A percentile compares a stretch with the other conserved stretches of the same genome.
Evolutionary conservation across 2,888 invertebrate genomes (phyloP).

Genomic region (Mythimna pallens): DNA sequence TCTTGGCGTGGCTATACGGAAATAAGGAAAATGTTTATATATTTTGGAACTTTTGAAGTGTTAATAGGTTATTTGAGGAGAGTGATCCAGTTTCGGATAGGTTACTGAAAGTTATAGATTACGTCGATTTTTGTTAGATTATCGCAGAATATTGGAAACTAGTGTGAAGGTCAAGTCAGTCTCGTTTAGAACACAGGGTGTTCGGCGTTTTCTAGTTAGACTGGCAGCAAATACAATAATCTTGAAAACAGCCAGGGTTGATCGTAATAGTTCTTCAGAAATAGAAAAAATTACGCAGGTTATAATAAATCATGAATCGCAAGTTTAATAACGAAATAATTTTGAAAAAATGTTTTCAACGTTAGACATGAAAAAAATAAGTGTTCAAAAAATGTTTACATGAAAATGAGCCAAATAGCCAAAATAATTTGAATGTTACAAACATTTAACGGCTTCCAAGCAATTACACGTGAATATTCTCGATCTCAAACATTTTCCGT

Average conservation of each 20-base stretch:
- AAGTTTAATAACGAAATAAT: neutral
- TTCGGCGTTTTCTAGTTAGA: neutral
- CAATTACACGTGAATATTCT: conserved; percentile 3
- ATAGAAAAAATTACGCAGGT: neutral
- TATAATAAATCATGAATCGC: neutral
- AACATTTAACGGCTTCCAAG: conserved; percentile 6
- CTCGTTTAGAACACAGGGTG: neutral
- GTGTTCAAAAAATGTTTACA: conserved; percentile 5
- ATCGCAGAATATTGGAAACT: neutral
- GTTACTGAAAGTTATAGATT: conserved; percentile 7
- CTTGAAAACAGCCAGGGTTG: neutral
- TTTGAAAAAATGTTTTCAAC: neutral
- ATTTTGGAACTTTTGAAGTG: conserved; percentile 21
- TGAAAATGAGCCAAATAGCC: conserved; percentile 34
- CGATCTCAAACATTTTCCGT: conserved; percentile 21
- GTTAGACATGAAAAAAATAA: neutral
- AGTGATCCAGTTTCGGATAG: conserved; percentile 12
- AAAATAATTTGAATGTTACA: neutral
- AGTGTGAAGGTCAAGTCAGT: neutral
- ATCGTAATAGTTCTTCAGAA: neutral
- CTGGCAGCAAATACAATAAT: neutral
- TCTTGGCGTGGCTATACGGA: conserved; percentile 78
- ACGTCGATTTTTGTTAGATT: neutral
- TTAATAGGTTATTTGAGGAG: conserved; percentile 14
- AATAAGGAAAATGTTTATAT: conserved; percentile 22